Evolutionary conservation across 2,888 invertebrate genomes (phyloP).

Genomic region (Lysandra coridon): DNA sequence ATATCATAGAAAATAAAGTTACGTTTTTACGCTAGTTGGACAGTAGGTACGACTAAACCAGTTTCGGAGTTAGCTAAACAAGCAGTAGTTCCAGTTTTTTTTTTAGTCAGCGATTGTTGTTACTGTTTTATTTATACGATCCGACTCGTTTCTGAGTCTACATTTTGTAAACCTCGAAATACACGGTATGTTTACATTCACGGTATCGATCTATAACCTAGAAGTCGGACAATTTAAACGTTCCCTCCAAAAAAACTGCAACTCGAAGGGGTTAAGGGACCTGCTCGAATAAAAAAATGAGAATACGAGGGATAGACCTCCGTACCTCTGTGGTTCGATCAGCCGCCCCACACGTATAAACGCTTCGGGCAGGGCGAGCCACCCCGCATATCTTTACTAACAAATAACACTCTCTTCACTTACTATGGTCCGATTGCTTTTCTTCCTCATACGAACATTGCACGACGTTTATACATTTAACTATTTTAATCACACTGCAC

Average conservation of each 20-base stretch:
- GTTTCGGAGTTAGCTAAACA: conserved; percentile 62
- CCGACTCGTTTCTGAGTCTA: background rate
- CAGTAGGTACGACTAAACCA: conserved; percentile 47
- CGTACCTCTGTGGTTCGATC: conserved; percentile 73
- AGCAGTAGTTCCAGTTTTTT: conserved; percentile 50
- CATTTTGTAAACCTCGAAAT: conserved; percentile 10
- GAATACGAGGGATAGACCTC: conserved; percentile 75
- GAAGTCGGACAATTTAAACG: conserved; percentile 64
- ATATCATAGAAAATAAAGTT: conserved; percentile 34
- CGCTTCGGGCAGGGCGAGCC: conserved; percentile 65
- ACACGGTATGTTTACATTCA: conserved; percentile 5
- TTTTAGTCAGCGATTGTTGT: conserved; percentile 43
- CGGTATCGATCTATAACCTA: conserved; percentile 57
- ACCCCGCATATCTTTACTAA: conserved; percentile 70
- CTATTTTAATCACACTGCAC: conserved; percentile 78
- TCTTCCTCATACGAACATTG: conserved; percentile 82
- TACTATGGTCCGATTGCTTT: conserved; percentile 78
- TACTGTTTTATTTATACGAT: conserved; percentile 17
- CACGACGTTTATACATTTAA: conserved; percentile 77
- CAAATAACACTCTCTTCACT: conserved; percentile 71
- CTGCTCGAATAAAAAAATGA: conserved; percentile 67
- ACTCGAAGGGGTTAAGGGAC: conserved; percentile 75
- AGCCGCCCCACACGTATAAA: conserved; percentile 70
- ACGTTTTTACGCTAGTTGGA: conserved; percentile 45
- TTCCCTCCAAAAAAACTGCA: conserved; percentile 72